Base-by-base conservation (phyloP, 2,888 invertebrate species). In the Homarus gammarus region DNA sequence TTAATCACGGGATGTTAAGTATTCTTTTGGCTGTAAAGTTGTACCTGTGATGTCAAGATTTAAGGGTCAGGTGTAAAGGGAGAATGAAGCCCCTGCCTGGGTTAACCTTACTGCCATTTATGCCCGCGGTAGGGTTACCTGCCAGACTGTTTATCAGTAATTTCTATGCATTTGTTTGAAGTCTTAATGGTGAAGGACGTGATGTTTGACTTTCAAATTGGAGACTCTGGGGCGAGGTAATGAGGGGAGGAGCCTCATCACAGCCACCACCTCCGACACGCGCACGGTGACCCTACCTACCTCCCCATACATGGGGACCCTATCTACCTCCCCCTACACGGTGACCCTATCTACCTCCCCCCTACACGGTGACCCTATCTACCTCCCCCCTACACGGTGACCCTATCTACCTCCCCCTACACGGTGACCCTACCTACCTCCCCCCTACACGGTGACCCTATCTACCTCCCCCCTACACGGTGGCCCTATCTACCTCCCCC, bases 141-240 rank as follows among this genome's bases (percentile, higher is more conserved):
- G 85, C 44, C 78, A n/a, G 72, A 31, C 70, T 78, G 64, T 70
- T 87, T 87, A 87, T 87, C 49, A 73, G 44, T 82, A 40, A 87
- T 87, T 87, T 87, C 61, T 87, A 82, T 87, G 82, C 82, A 87
- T 82, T 87, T 87, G 87, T 87, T 87, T 87, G 87, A 82, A 75
- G 82, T 82, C 82, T 82, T 87, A 75, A 87, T 87, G 82, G 87
- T 82, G 82, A 75, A 61, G 82, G 87, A 87, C 87, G 75, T 75
- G 77, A 75, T 73, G 87, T 87, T 87, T 87, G 87, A 87, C 87
- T 82, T 87, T 73, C 49, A 87, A 78, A 87, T 87, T 73, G 75
- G 81, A 68, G 81, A 75, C 44, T 70, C 40, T 18, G n/a, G 73
- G 79, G 82, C 27, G 61, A 84, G 56, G 61, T 56, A 83, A 72